Percentiles rank a stretch among this genome's conserved stretches.
phyloP scores from a whole-genome alignment of 2,113 vertebrate species.

The Azemiops feae region DNA sequence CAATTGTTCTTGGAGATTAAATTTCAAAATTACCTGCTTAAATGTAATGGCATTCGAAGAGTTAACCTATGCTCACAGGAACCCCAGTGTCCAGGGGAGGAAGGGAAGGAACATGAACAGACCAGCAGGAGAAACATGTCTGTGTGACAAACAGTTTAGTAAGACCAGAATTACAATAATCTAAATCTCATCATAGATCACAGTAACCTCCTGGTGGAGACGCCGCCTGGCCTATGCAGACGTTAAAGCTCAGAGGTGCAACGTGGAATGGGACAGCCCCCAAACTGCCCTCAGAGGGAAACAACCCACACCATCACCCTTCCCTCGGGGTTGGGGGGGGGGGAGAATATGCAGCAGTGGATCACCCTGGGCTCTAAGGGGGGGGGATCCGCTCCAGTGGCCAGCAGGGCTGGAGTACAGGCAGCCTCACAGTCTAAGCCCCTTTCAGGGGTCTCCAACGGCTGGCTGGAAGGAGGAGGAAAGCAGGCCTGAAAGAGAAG shows the following conservation, averaged over 20 bases:
- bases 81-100: not conserved
- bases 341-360: not conserved
- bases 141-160: not conserved
- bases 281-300: not conserved
- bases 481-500: not conserved
- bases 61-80: not conserved
- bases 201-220: not conserved
- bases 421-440: not conserved
- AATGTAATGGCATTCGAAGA: not conserved
- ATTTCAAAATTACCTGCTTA: not conserved
- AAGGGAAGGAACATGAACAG: not conserved
- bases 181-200: not conserved
- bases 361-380: not conserved
- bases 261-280: not conserved
- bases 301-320: not conserved
- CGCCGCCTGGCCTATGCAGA: not conserved
- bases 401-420: not conserved
- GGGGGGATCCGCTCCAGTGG: not conserved
- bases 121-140: not conserved
- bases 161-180: not conserved
- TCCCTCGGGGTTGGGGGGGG: not conserved
- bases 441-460: not conserved
- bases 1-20: not conserved
- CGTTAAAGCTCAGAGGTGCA: not conserved
- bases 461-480: not conserved